These are phyloP conservation scores for Sweltsa coloradensis DNA, from an alignment of 1,140 invertebrate species.

Conservation along the genomic window DNA sequence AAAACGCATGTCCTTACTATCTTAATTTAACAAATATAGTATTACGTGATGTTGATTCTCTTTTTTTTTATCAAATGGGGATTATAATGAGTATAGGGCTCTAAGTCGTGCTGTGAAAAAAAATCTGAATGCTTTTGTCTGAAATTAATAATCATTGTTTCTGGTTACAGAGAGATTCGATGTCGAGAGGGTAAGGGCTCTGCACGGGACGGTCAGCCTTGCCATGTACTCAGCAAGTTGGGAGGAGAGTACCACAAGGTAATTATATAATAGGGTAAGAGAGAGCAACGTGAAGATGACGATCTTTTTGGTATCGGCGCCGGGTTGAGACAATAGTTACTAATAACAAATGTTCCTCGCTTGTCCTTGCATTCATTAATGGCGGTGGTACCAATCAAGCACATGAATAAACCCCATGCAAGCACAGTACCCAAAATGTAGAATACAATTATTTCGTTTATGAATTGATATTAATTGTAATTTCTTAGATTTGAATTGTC, in stretches of 20 bases:
- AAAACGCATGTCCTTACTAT: background rate
- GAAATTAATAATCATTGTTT: background rate
- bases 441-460: too few species aligned
- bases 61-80: background rate
- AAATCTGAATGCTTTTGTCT: background rate
- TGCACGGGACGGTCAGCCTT: constrained; percentile 31
- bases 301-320: too few species aligned
- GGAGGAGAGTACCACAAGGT: constrained; percentile 29
- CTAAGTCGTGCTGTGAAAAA: background rate
- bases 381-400: too few species aligned
- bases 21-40: background rate
- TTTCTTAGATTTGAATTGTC: background rate
- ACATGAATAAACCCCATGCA: too few species aligned
- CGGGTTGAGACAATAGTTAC: too few species aligned
- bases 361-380: too few species aligned
- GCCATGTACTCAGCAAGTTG: constrained; percentile 19
- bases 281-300: too few species aligned
- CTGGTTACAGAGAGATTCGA: constrained; percentile 23
- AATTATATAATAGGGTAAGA: background rate
- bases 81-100: background rate
- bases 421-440: too few species aligned
- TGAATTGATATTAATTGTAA: background rate
- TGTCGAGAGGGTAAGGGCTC: constrained; percentile 35
- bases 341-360: too few species aligned
- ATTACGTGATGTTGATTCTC: background rate